Conservation (phyloP, 1,140 invertebrate species). For the Scaptomyza pallida region DNA sequence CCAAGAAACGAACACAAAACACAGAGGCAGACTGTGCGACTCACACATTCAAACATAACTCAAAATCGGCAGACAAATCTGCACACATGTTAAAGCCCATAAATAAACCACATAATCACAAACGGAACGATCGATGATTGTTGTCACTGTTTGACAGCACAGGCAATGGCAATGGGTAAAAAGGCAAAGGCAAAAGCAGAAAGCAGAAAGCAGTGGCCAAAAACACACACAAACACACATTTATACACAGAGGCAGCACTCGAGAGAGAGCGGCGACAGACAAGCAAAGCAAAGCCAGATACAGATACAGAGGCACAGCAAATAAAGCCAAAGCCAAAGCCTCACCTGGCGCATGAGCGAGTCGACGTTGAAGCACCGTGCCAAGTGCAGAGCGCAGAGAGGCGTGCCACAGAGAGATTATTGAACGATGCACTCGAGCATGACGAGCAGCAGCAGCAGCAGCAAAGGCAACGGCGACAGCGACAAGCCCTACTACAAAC, state of each 20-base stretch:
- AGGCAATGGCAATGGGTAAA: slow-evolving; percentile 53
- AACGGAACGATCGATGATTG: slow-evolving; percentile 84
- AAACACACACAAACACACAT: slow-evolving; percentile 9
- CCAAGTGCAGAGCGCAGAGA: slow-evolving; percentile 81
- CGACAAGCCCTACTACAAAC: slow-evolving; percentile 39
- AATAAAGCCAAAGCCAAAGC: slow-evolving; percentile 23
- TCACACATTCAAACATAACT: slow-evolving; percentile 61
- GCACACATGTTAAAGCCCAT: slow-evolving; percentile 84
- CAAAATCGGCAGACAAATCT: slow-evolving; percentile 83
- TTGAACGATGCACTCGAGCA: slow-evolving; percentile 82
- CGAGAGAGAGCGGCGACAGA: slow-evolving; percentile 21
- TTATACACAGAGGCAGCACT: slow-evolving; percentile 9
- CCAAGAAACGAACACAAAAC: slow-evolving; percentile 31
- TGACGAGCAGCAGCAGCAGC: slow-evolving; percentile 50
- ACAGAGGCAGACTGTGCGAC: slow-evolving; percentile 28
- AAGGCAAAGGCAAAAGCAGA: slow-evolving; percentile 32
- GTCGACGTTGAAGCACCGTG: slow-evolving; percentile 59
- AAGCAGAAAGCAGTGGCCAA: slow-evolving; percentile 20
- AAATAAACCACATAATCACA: slow-evolving; percentile 84
- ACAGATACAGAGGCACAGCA: slow-evolving; percentile 20
- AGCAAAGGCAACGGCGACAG: slow-evolving; percentile 23
- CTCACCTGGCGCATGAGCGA: slow-evolving; percentile 56
- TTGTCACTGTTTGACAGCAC: slow-evolving; percentile 83
- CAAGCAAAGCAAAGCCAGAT: slow-evolving; percentile 16
- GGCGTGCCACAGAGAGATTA: slow-evolving; percentile 78